Evolutionary conservation across 35 echinoderm and acorn worm genomes (phyloP), one percentile per base, ranked within the genome.

Genomic region (Ptychodera flava): DNA sequence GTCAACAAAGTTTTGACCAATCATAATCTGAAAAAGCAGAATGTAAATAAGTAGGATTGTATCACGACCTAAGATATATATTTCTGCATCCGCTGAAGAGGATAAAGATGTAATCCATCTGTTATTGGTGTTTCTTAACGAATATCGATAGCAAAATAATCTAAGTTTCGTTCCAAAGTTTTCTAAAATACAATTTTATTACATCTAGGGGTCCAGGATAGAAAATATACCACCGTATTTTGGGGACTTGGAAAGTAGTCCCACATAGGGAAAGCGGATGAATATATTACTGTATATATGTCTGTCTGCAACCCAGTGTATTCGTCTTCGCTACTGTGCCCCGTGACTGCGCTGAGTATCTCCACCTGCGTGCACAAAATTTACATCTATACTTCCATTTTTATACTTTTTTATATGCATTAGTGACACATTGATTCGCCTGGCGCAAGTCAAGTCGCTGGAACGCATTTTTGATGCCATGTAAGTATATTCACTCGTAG

Each of bases 351-450:
- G 45, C 22, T 6, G 45, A 12, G 6, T 6, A 22, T 64, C 45
- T 22, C 6, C 22, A 64, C 45, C 22, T 64, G 45, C 22, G 45
- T 64, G 45, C 45, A 22, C 45, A 64, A 64, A 64, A 64, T 64
- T 64, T 64, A 64, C 45, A 64, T 64, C 45, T 6, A 64, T 64
- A 64, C 45, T 64, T 64, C 45, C 45, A 64, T 64, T 64, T 64
- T 64, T 64, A 64, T 64, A 64, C 45, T 64, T 64, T 64, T 64
- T 64, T 64, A 64, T 64, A 64, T 64, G 45, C 45, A 64, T 64
- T 64, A 12, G 45, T 64, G 45, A 64, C 6, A 64, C 22, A 64
- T 64, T 64, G 45, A 64, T 64, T 64, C 45, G 45, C 45, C 45
- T 64, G 45, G 45, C 22, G 45, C 45, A 64, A 64, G 22, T 64